Evolutionary conservation across 2,113 vertebrate species (phyloP), one percentile per base, ranked within the genome.

Genomic region (Notarius lentiginosus): DNA sequence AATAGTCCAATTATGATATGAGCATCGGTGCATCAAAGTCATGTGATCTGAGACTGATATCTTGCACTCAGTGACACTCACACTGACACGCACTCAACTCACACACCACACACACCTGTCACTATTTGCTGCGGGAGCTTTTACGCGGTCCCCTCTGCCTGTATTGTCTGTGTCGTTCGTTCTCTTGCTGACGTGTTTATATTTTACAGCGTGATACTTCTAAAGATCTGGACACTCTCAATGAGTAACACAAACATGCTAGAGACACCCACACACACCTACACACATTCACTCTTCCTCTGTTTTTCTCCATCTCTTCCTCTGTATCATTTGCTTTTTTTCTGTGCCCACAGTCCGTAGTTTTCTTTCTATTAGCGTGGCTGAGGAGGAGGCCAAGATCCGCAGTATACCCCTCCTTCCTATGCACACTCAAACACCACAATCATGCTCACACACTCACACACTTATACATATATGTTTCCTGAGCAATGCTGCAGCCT

Each of bases 351-450:
- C 63, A 47, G 77, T 86, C 66, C 85, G 30, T 11, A 81, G 85
- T 49, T 56, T 79, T 10, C 7, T 56, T 79, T 10, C 7, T 51
- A 27, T 56, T 70, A 56, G 60, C 51, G 11, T 68, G 61, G 75
- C 85, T 56, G 63, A 68, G 76, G 75, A 51, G 60, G 47, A 86
- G 61, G 75, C 84, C 84, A 27, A 80, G 61, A 79, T 79, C 63
- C 18, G 76, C 85, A 86, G 85, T 70, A 81, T n/a, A 30, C 61
- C 83, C 30, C 77, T 56, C 75, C 34, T 86, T 79, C 85, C 77
- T 80, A 53, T 56, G 80, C 76, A 80, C 85, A 70, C 61, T 80
- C 76, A 79, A 70, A 86, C 85, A 70, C 72, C 76, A 79, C 14
- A 7, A 47, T 55, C 76, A 85, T n/a, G 60, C 84, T 53, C 51